Base-by-base conservation (phyloP, 2,888 invertebrate genomes). In the Mystacides longicornis region DNA sequence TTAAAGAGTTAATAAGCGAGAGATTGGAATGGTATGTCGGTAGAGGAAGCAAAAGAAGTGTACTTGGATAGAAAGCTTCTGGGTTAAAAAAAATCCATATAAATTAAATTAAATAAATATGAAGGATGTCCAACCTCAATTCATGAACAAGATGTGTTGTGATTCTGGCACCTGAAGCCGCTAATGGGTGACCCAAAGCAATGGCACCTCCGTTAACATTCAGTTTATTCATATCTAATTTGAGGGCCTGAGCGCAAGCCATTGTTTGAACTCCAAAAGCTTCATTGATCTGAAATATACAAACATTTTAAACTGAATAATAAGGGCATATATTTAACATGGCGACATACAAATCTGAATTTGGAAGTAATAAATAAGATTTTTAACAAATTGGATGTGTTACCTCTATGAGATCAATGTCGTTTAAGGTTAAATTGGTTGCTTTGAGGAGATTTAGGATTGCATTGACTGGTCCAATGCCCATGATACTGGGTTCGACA, bases 401-500 rank as follows among this genome's bases (percentile, higher is more conserved):
- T 14, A 93, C 94, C 81, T 98, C 97, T 67, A 98, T 77, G 51
- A 99, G 75, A 70, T 97, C 97, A 62, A 99, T 83, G 64, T 98
- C 92, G 50, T 89, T 82, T 43, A 98, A 69, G 18, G 81, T 82
- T 67, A 91, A 77, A 50, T 89, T 90, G 47, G 91, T 81, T 54
- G 81, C 80, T 68, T 89, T 87, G 18, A 96, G 81, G 20, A 97
- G 79, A 67, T 87, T 87, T 66, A 86, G 81, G 52, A 98, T 97
- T 19, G 99, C 95, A 1, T 94, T 89, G 19, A 91, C 95, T 2
- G 98, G 98, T 0, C 97, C 97, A 64, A 96, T 88, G 53, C 97
- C 98, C 98, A 99, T 99, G 65, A 99, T 94, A 67, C 86, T 86
- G 45, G 99, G 99, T 65, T 97, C 97, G 47, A 96, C 96, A 52